phyloP scores from a whole-genome alignment of 1,140 invertebrate species.

The Neotoxoptera formosana region DNA sequence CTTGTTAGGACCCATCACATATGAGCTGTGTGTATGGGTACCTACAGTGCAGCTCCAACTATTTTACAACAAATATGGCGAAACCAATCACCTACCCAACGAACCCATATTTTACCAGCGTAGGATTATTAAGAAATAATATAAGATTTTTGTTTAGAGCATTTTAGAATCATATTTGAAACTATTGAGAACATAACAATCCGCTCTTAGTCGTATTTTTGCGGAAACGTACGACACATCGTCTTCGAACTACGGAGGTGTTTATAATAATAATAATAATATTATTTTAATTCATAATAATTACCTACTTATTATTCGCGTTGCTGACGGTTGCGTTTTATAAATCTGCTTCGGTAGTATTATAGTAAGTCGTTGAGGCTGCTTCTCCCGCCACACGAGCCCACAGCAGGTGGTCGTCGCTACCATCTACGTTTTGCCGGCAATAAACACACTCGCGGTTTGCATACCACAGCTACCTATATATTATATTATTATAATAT shows the following conservation, averaged over 20 bases:
- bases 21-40: neutral
- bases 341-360: neutral
- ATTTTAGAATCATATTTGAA: too few species aligned
- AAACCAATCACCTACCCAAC: too few species aligned
- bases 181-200: too few species aligned
- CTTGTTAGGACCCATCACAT: neutral
- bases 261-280: neutral
- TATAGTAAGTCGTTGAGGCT: neutral
- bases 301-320: neutral
- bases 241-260: neutral
- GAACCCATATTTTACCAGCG: too few species aligned
- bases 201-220: too few species aligned
- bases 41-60: neutral
- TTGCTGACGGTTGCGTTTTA: neutral
- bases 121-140: neutral
- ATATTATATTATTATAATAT: too few species aligned
- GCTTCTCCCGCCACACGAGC: neutral
- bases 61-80: too few species aligned
- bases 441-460: neutral
- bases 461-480: neutral
- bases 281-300: neutral
- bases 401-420: neutral
- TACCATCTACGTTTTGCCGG: neutral
- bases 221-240: neutral
- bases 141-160: too few species aligned